These are phyloP conservation scores for Diglossa brunneiventris DNA, from an alignment of 2,113 vertebrate genomes.

Conservation along the genomic window DNA sequence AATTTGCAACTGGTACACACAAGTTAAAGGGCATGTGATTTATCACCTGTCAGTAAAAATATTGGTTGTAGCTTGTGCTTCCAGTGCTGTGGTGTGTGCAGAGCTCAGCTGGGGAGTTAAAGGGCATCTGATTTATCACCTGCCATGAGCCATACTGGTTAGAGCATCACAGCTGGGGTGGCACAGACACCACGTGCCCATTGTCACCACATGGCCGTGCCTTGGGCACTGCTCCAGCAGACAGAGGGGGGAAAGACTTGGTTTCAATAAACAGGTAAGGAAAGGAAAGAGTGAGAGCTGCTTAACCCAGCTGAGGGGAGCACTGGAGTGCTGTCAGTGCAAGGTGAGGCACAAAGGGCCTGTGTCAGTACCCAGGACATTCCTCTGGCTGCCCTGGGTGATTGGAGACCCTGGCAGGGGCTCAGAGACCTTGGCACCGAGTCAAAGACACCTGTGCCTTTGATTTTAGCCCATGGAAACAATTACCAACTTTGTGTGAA, in stretches of 20 bases:
- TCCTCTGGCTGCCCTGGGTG: no score
- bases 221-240: background rate
- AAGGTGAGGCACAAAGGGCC: accelerated
- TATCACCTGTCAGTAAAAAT: conserved; percentile 59
- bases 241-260: background rate
- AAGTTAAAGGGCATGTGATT: conserved; percentile 69
- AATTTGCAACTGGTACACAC: conserved; percentile 51
- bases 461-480: no score
- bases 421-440: no score
- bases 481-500: no score
- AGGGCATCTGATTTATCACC: conserved; percentile 56
- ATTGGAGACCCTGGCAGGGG: no score
- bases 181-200: background rate
- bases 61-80: conserved; percentile 14
- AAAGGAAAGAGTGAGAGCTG: background rate
- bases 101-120: conserved; percentile 42
- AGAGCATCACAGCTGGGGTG: background rate
- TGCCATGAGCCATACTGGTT: conserved; percentile 8
- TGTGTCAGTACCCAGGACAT: no score
- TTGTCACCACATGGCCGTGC: background rate
- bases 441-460: no score
- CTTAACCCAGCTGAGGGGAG: background rate
- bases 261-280: background rate
- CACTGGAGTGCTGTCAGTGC: background rate
- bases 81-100: background rate